Evolutionary conservation across 2,888 invertebrate species (phyloP).

Genomic region (Emesis furor): DNA sequence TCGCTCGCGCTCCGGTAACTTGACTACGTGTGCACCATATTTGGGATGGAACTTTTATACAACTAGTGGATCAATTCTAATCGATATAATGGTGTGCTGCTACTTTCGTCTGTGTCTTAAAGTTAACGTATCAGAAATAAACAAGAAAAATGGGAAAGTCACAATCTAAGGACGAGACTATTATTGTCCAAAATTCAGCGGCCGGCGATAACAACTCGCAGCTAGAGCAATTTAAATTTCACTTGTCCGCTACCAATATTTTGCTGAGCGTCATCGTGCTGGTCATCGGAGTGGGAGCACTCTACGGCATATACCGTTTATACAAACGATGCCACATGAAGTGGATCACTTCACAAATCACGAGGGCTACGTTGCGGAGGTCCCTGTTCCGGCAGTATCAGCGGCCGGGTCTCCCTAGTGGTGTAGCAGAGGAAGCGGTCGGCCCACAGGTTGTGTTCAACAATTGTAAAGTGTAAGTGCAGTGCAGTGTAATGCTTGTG

Average conservation of each 20-base stretch:
- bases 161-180: not conserved
- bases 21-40: not conserved
- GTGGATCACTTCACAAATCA: no score
- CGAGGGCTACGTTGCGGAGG: no score
- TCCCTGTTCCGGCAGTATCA: no score
- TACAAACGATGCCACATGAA: no score
- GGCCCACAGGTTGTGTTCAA: no score
- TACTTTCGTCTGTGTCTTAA: not conserved
- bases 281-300: not conserved
- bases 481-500: no score
- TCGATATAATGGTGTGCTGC: not conserved
- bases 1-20: slow-evolving; percentile 3
- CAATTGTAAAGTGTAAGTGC: no score
- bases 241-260: slow-evolving; percentile 4
- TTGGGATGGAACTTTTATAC: not conserved
- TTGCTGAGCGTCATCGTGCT: not conserved
- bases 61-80: not conserved
- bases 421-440: no score
- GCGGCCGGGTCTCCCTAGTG: no score
- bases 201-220: not conserved
- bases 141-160: not conserved
- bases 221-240: not conserved
- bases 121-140: not conserved
- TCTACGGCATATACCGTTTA: not conserved
- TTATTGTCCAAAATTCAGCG: not conserved